These are phyloP conservation scores for Lycocerus yunnanus DNA, from an alignment of 2,888 invertebrate genomes.

Conservation along the genomic window DNA sequence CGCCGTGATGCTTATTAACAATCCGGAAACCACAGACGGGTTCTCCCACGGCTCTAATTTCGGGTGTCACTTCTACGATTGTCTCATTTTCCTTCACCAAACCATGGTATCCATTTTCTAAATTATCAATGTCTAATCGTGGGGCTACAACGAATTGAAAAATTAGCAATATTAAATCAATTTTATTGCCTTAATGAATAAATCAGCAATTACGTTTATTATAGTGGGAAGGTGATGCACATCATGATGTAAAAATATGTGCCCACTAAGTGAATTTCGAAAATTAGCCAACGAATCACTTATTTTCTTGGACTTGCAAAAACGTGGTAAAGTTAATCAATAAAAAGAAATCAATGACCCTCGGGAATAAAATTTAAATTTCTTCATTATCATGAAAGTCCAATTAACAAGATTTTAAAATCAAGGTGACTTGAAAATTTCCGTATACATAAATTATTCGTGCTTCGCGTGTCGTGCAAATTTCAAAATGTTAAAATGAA, in stretches of 20 bases:
- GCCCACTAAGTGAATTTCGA: neutral
- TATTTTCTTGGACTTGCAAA: neutral
- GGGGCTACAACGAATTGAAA: slow-evolving; percentile 62
- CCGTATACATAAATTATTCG: neutral
- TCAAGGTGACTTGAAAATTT: neutral
- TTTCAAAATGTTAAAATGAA: neutral
- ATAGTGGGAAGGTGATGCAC: neutral
- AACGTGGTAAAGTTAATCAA: neutral
- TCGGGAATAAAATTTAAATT: neutral
- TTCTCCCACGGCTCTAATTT: slow-evolving; percentile 79
- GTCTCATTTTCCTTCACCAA: slow-evolving; percentile 92
- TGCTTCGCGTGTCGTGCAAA: neutral
- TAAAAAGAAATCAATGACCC: neutral
- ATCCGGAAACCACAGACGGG: slow-evolving; percentile 86
- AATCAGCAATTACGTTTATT: neutral
- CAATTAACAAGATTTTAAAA: neutral
- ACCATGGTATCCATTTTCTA: slow-evolving; percentile 90
- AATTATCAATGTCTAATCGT: slow-evolving; percentile 75
- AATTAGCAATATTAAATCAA: neutral
- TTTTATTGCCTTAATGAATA: neutral
- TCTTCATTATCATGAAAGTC: neutral
- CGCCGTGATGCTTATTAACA: slow-evolving; percentile 89
- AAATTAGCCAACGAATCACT: neutral
- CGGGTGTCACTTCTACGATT: slow-evolving; percentile 89
- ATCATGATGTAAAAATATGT: neutral